Conservation (phyloP, 1,140 invertebrate genomes). For the Leptinotarsa lineolata region DNA sequence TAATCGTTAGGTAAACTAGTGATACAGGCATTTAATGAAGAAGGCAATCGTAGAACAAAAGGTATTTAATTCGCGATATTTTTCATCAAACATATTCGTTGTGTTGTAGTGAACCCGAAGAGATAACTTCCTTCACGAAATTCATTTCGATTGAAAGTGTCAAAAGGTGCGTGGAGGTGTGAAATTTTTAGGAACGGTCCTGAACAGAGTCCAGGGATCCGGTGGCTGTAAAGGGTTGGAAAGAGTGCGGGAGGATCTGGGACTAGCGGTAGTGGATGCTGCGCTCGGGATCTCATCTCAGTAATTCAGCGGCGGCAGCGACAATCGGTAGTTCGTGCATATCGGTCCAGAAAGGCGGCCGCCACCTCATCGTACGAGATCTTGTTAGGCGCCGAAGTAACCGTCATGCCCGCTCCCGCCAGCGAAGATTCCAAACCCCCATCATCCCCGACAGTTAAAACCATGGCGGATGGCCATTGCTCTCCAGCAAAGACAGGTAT, state of each 20-base stretch:
- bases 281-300: constrained; percentile 31
- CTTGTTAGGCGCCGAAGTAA: constrained; percentile 14
- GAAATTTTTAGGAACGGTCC: constrained; percentile 7
- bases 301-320: constrained; percentile 27
- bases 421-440: constrained; percentile 18
- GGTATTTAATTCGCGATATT: constrained; percentile 1
- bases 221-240: constrained; percentile 24
- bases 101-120: neutral
- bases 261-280: constrained; percentile 25
- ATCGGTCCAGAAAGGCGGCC: constrained; percentile 22
- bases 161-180: neutral
- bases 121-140: neutral
- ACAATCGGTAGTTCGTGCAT: constrained; percentile 21
- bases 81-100: neutral
- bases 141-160: neutral
- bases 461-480: constrained; percentile 26
- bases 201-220: constrained; percentile 16
- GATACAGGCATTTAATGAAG: neutral
- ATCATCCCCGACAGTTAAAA: constrained; percentile 13
- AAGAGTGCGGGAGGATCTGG: constrained; percentile 26
- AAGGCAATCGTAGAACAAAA: constrained; percentile 4
- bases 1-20: constrained; percentile 14
- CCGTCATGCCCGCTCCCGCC: constrained; percentile 20
- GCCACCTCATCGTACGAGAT: constrained; percentile 15
- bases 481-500: constrained; percentile 28